These are phyloP conservation scores for Balaeniceps rex DNA, from an alignment of 2,113 vertebrate species.

Conservation along the genomic window DNA sequence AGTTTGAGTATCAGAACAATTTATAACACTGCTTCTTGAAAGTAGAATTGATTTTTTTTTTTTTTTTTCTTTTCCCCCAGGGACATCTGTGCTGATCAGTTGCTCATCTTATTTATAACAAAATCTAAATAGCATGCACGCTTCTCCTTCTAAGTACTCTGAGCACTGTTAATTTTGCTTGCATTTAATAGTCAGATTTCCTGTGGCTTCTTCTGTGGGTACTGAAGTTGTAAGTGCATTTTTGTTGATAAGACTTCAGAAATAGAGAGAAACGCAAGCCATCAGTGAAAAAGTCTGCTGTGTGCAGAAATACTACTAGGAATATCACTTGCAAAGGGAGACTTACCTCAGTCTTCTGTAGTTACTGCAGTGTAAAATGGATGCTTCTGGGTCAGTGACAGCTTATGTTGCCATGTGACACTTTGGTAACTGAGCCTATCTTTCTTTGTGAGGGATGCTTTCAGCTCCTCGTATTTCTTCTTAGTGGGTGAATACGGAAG, in stretches of 20 bases:
- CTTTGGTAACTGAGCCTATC: slow-evolving; percentile 24
- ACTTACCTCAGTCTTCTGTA: not conserved
- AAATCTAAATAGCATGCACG: not conserved
- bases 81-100: not conserved
- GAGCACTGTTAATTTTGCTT: not conserved
- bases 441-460: slow-evolving; percentile 3
- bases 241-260: not conserved
- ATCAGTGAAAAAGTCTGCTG: not conserved
- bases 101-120: not conserved
- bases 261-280: not conserved
- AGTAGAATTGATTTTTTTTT: not conserved
- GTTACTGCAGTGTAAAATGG: slow-evolving; percentile 7
- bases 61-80: not conserved
- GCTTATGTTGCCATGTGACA: not conserved
- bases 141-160: not conserved
- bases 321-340: not conserved
- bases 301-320: not conserved
- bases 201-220: not conserved
- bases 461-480: not conserved
- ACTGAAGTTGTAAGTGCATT: not conserved
- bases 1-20: not conserved
- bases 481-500: not conserved
- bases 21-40: not conserved
- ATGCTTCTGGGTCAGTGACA: slow-evolving; percentile 43
- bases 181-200: not conserved